Evolutionary conservation across 2,797 vertebrate genomes (phyloP), one percentile per base, ranked within the genome.

Genomic region (Geotrypetes seraphini): DNA sequence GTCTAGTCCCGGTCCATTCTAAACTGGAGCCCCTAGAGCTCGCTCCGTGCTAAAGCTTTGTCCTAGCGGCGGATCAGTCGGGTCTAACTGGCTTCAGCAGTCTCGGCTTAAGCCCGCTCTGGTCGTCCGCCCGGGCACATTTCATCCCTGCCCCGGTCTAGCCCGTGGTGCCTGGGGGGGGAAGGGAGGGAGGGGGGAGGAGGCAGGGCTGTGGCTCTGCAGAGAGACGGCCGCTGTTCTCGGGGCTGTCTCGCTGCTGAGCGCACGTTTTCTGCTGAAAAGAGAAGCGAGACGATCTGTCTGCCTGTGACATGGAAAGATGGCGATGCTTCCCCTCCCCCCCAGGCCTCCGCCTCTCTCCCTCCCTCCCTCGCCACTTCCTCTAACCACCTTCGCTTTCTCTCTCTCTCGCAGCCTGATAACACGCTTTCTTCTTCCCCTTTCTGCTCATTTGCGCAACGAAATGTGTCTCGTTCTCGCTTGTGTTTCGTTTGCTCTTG

Each of bases 291-390:
- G 65, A 56, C 57, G 52, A 57, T 60, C 69, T 57, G 61, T 74
- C 69, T 74, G 73, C 63, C 69, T 59, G 73, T 75, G 73, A 74
- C 71, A 75, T 68, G 70, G 75, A 80, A 83, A 79, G 71, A 81
- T 78, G 74, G 75, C 75, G 73, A 71, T 50, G 65, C 66, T 69
- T 77, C 72, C 63, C 72, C 67, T 63, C 63, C 60, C 63, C 60
- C 60, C 63, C 65, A 48, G 40, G 39, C 49, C 58, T 32, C 60
- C 57, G 48, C 34, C 13, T 12, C 61, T 45, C 49, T 57, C 57
- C 42, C 34, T 42, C 49, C 23, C 64, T 55, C 55, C 53, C 45
- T 39, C 65, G 58, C 60, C 54, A 53, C 66, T 66, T 60, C 67
- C 67, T 63, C 37, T 53, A 50, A 36, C 32, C 63, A 53, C 53